Conservation (phyloP, 2,797 vertebrate species). For the Dipus sagitta region DNA sequence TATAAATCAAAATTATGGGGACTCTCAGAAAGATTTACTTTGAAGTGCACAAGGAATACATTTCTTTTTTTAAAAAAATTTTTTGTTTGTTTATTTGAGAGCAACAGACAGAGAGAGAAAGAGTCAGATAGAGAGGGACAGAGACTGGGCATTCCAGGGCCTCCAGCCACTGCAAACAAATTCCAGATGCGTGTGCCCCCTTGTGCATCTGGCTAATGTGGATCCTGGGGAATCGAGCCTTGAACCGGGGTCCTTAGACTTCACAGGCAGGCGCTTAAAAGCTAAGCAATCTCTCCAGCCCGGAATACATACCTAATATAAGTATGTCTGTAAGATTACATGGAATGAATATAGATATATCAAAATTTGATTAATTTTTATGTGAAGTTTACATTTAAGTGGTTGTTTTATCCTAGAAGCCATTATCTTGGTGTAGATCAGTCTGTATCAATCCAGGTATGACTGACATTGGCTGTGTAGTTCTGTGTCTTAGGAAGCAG, state of each 20-base stretch:
- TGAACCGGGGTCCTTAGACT: too few relatives aligned
- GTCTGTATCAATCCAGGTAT: not conserved
- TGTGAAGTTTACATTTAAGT: not conserved
- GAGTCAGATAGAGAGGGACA: too few relatives aligned
- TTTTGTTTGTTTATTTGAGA: too few relatives aligned
- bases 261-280: too few relatives aligned
- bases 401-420: not conserved
- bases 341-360: not conserved
- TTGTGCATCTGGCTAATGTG: too few relatives aligned
- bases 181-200: too few relatives aligned
- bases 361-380: not conserved
- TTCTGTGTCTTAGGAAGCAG: not conserved
- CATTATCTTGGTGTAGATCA: not conserved
- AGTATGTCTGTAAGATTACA: not conserved
- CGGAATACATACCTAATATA: not conserved
- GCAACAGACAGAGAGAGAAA: too few relatives aligned
- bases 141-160: too few relatives aligned
- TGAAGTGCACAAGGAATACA: not conserved
- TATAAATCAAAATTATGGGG: not conserved
- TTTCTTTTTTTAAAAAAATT: too few relatives aligned
- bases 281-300: too few relatives aligned
- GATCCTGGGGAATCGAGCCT: too few relatives aligned
- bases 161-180: too few relatives aligned
- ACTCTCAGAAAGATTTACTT: not conserved
- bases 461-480: not conserved